phyloP scores from a whole-genome alignment of 2,888 invertebrate species.

The Incurvaria masculella region DNA sequence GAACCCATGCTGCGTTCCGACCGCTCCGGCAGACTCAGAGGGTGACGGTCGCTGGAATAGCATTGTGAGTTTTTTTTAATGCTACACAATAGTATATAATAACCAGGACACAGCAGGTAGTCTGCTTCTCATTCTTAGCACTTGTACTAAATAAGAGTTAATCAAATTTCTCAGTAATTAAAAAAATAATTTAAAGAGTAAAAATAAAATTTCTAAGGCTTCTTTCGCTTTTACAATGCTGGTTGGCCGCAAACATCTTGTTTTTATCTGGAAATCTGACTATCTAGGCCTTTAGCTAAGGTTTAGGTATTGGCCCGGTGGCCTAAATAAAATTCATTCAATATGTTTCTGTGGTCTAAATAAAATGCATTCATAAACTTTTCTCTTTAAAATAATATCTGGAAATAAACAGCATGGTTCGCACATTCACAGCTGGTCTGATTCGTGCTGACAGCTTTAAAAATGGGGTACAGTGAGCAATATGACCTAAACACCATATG shows the following conservation, averaged over 20 bases:
- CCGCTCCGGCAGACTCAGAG: conserved; percentile 70
- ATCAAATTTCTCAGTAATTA: background rate
- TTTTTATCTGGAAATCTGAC: no score
- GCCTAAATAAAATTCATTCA: no score
- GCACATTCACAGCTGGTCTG: no score
- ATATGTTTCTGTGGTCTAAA: no score
- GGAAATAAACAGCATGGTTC: no score
- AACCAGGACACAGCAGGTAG: background rate
- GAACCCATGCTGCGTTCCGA: conserved; percentile 72
- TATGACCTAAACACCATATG: no score
- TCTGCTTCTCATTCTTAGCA: background rate
- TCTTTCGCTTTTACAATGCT: conserved; percentile 6
- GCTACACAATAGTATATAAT: background rate
- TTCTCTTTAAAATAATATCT: no score
- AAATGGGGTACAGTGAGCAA: no score
- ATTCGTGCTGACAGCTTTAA: no score
- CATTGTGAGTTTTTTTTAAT: conserved; percentile 45
- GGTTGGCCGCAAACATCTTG: conserved; percentile 10
- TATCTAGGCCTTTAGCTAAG: no score
- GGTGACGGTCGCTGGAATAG: conserved; percentile 87
- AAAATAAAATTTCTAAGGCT: background rate
- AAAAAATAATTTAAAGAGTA: background rate
- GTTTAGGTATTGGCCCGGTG: no score
- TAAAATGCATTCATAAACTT: no score
- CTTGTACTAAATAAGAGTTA: background rate